Conservation (phyloP, 2,888 invertebrate genomes). For the Philonicus albiceps region DNA sequence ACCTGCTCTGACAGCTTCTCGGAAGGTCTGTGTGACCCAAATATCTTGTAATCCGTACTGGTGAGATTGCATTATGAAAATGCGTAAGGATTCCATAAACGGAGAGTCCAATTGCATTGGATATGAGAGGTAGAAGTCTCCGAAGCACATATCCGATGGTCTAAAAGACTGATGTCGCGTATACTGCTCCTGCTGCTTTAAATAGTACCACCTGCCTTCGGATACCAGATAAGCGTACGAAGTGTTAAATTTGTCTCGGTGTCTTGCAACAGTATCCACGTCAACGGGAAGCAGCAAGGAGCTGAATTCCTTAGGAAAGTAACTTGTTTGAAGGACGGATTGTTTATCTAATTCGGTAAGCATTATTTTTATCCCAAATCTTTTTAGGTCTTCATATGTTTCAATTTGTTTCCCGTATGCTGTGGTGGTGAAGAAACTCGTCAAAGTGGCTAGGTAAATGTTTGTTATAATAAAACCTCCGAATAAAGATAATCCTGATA, state of each 20-base stretch:
- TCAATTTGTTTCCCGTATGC: constrained; percentile 25
- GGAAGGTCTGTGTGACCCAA: not conserved
- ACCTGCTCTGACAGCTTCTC: not conserved
- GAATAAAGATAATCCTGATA: not conserved
- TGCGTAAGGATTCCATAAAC: constrained; percentile 7
- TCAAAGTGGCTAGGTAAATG: constrained; percentile 17
- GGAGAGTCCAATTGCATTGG: constrained; percentile 29
- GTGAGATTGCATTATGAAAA: not conserved
- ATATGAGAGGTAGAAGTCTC: not conserved
- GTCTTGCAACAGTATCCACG: not conserved
- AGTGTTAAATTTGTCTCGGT: constrained; percentile 17
- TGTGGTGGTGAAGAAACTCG: not conserved
- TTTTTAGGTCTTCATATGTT: not conserved
- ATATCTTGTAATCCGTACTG: not conserved
- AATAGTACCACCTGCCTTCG: not conserved
- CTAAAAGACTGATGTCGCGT: not conserved
- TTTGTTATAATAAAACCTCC: constrained; percentile 26
- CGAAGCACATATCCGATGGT: constrained; percentile 5
- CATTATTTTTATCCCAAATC: not conserved
- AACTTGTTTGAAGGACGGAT: not conserved
- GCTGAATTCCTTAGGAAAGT: not conserved
- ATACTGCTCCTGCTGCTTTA: not conserved
- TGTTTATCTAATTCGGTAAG: not conserved
- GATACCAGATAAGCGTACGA: constrained; percentile 3
- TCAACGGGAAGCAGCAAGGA: not conserved